Base-by-base conservation (phyloP, 2,888 invertebrate species). In the Agonum fuliginosum region DNA sequence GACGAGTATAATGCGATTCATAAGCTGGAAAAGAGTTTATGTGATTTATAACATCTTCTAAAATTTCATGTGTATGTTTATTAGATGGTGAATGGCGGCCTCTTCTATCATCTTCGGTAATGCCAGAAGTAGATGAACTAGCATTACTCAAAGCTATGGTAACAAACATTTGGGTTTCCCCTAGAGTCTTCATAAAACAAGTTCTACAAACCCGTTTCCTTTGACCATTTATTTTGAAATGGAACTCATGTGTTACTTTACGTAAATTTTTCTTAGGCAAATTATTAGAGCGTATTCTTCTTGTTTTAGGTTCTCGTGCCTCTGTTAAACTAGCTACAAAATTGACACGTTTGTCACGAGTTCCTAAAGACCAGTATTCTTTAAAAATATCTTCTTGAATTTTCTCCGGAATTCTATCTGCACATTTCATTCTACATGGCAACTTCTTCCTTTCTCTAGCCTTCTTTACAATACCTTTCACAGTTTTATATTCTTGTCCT, bases 151-250 rank as follows among this genome's bases (percentile, higher is more conserved):
- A 2, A 4, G 72, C 51, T 8, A 72, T n/a, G 3, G 72, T 72
- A 34, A 73, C 58, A n/a, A 58, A 73, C 62, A 58, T 73, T 58
- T 73, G 73, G 1, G 58, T 58, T 41, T 73, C 73, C 1, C 20
- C 54, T 71, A 71, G 12, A 48, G 71, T 71, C 10, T 71, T 34
- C 37, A 72, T 54, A 71, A 71, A 71, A 48, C 51, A 71, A 22
- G 27, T 17, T 27, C 71, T 51, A 54, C 51, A 72, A 27, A 34
- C 46, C 12, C 14, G 8, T 3, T 22, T 19, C 2, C 10, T 27
- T 4, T 30, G 30, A 6, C 72, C 48, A 72, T 72, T 72, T 12
- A 51, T 10, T 72, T 72, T 72, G 8, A 72, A 24, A 24, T 72
- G 20, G 24, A 30, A 27, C 3, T 20, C 20, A 46, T 71, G 19